phyloP scores from a whole-genome alignment of 2,113 vertebrate genomes.

The Sinocyclocheilus grahami region DNA sequence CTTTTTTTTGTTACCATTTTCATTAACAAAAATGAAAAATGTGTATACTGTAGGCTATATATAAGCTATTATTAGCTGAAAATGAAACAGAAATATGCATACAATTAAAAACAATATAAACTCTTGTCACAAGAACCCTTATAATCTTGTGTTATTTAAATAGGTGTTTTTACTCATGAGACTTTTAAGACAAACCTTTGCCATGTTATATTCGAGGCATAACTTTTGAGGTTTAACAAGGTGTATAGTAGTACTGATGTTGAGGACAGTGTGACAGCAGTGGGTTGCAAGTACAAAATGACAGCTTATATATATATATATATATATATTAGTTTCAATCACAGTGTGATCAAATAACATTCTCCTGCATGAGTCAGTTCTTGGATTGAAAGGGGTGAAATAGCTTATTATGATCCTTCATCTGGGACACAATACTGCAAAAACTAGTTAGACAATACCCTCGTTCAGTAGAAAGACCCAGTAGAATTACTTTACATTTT shows the following conservation, averaged over 20 bases:
- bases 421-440: not conserved
- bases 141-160: not conserved
- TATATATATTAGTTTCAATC: not conserved
- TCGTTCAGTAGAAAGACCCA: not conserved
- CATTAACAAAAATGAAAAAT: not conserved
- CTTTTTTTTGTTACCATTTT: too few relatives aligned
- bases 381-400: not conserved
- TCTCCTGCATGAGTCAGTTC: not conserved
- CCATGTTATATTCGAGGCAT: not conserved
- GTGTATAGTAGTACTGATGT: not conserved
- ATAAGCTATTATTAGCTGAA: not conserved
- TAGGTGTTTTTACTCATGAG: not conserved
- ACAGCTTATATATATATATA: not conserved
- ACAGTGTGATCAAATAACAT: not conserved
- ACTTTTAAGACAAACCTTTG: not conserved
- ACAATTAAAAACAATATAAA: not conserved
- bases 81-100: not conserved
- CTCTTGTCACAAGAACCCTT: not conserved
- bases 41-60: too few relatives aligned
- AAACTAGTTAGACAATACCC: not conserved
- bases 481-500: not conserved
- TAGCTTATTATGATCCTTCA: not conserved
- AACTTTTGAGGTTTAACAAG: too few relatives aligned
- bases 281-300: not conserved
- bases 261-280: not conserved